phyloP scores from a whole-genome alignment of 2,113 vertebrate genomes.

The Gracilinanus agilis region DNA sequence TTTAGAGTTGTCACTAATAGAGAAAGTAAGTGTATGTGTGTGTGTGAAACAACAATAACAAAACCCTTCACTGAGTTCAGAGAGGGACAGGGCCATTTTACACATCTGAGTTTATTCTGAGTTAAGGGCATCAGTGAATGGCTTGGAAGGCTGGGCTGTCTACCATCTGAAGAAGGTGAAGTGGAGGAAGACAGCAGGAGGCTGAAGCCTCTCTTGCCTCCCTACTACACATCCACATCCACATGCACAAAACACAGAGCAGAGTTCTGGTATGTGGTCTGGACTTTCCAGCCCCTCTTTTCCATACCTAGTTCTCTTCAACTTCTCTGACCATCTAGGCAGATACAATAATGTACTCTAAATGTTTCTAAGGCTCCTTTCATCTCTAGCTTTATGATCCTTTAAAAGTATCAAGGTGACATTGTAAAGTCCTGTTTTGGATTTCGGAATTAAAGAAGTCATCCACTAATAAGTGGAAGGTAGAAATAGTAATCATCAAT shows the following conservation, averaged over 20 bases:
- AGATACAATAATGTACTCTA: background rate
- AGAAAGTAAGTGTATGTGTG: too few species aligned
- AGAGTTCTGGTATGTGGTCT: too few species aligned
- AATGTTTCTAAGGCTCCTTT: background rate
- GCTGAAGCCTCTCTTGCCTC: too few species aligned
- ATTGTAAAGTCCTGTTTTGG: background rate
- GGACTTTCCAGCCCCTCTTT: too few species aligned
- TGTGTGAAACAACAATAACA: too few species aligned
- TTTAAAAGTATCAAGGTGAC: background rate
- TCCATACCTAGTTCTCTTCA: background rate
- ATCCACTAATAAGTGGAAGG: background rate
- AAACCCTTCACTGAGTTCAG: background rate
- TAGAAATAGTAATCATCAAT: background rate
- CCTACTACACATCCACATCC: too few species aligned
- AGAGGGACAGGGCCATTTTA: background rate
- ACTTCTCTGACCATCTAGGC: background rate
- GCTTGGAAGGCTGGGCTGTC: too few species aligned
- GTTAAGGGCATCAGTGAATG: background rate
- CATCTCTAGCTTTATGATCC: background rate
- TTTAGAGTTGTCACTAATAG: too few species aligned
- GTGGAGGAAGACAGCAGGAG: too few species aligned
- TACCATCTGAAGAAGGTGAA: too few species aligned
- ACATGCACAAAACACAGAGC: too few species aligned
- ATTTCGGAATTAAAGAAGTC: background rate
- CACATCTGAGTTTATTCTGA: background rate